Conservation (phyloP, 2,113 vertebrate species). For the Calypte anna region DNA sequence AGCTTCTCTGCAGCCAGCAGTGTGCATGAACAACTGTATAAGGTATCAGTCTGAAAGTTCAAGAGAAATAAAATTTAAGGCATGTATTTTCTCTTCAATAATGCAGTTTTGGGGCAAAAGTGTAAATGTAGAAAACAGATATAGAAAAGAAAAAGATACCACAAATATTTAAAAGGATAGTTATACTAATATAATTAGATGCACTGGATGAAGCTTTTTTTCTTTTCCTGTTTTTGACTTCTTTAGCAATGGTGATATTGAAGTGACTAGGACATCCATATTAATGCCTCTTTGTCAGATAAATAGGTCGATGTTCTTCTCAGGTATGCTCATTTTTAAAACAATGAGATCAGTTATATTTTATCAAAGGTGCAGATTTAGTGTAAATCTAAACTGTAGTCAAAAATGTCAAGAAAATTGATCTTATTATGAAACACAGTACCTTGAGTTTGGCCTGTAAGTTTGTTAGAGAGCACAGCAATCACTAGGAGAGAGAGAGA, state of each 20-base stretch:
- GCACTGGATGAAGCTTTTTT: background rate
- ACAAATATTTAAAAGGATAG: background rate
- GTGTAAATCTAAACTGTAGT: constrained; percentile 17
- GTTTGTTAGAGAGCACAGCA: constrained; percentile 17
- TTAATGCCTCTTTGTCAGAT: background rate
- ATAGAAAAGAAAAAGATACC: background rate
- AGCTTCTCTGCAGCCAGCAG: background rate
- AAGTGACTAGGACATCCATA: background rate
- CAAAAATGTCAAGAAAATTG: constrained; percentile 63
- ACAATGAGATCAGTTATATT: constrained; percentile 1
- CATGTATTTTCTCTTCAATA: background rate
- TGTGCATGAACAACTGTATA: background rate
- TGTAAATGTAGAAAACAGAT: background rate
- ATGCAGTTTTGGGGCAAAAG: background rate
- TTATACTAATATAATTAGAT: background rate
- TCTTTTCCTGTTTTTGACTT: background rate
- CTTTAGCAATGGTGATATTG: constrained; percentile 13
- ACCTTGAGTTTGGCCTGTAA: constrained; percentile 59
- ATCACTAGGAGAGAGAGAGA: constrained; percentile 42
- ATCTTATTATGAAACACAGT: constrained; percentile 57
- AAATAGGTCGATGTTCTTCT: constrained; percentile 4
- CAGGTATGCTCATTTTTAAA: constrained; percentile 28
- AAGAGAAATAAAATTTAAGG: background rate
- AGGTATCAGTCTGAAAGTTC: background rate
- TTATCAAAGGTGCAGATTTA: constrained; percentile 42